A percentile compares a stretch with the other conserved stretches of the same genome.
Conservation (phyloP, 37 sponge, comb jelly and placozoan species). For the Sycon ciliatum region DNA sequence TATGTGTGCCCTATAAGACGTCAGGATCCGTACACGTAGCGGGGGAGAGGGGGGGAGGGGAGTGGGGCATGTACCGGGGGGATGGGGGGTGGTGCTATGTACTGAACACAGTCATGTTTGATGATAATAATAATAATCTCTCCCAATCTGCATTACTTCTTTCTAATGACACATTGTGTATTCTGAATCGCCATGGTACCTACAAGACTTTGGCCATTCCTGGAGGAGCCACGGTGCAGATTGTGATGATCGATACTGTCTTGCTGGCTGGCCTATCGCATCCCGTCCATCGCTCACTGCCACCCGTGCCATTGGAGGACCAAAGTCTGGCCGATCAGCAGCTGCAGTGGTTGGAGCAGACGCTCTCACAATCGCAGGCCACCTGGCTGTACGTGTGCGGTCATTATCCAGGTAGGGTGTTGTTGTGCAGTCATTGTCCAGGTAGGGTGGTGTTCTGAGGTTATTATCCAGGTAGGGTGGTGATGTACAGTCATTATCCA, state of each 20-base stretch:
- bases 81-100: too few species aligned
- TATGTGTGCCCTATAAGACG: too few species aligned
- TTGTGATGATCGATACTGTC: slow-evolving; percentile 81
- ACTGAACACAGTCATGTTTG: too few species aligned
- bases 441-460: slow-evolving; percentile 73
- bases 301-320: slow-evolving; percentile 44
- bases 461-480: slow-evolving; percentile 79
- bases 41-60: too few species aligned
- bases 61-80: too few species aligned
- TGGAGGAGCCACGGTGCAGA: slow-evolving; percentile 48
- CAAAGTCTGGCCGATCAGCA: slow-evolving; percentile 34
- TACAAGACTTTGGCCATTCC: too few species aligned
- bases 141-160: too few species aligned
- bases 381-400: slow-evolving; percentile 68
- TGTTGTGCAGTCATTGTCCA: slow-evolving; percentile 77
- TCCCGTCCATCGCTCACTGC: slow-evolving; percentile 26
- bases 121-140: too few species aligned
- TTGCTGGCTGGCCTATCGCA: slow-evolving; percentile 64
- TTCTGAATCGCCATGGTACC: too few species aligned
- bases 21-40: too few species aligned
- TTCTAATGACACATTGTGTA: too few species aligned
- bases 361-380: slow-evolving; percentile 42
- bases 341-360: slow-evolving; percentile 69
- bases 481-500: slow-evolving; percentile 78
- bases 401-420: slow-evolving; percentile 80